These are phyloP conservation scores for Perizoma flavofasciatum DNA, from an alignment of 2,888 invertebrate species.

Conservation along the genomic window DNA sequence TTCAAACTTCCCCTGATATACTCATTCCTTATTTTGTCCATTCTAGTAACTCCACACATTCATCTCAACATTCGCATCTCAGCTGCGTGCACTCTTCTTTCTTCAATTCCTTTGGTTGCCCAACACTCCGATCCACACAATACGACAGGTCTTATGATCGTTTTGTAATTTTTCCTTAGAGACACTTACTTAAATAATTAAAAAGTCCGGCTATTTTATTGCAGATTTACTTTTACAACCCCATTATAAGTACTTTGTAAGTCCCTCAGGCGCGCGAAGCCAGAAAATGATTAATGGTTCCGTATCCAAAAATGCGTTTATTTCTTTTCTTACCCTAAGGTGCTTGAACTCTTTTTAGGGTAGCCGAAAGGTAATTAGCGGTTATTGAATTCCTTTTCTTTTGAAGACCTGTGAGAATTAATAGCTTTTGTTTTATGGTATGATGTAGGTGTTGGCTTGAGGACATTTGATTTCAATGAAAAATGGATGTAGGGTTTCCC, in stretches of 20 bases:
- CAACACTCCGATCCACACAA: no score
- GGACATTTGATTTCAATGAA: not conserved
- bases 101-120: no score
- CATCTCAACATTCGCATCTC: no score
- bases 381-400: constrained; percentile 56
- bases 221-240: not conserved
- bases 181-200: not conserved
- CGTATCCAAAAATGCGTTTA: constrained; percentile 55
- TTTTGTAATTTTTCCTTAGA: no score
- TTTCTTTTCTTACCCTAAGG: constrained; percentile 52
- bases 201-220: constrained; percentile 5
- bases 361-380: constrained; percentile 55
- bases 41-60: no score
- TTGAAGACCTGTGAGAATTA: constrained; percentile 43
- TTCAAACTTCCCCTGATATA: no score
- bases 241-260: constrained; percentile 18
- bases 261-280: constrained; percentile 56
- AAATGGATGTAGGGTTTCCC: not conserved
- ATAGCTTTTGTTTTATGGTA: constrained; percentile 43
- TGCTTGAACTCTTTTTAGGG: constrained; percentile 62
- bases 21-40: no score
- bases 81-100: no score
- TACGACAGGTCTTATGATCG: no score
- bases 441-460: constrained; percentile 1
- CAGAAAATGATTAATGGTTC: constrained; percentile 68